phyloP scores from a whole-genome alignment of 2,888 invertebrate species.

The Zaprionus obscuricornis region DNA sequence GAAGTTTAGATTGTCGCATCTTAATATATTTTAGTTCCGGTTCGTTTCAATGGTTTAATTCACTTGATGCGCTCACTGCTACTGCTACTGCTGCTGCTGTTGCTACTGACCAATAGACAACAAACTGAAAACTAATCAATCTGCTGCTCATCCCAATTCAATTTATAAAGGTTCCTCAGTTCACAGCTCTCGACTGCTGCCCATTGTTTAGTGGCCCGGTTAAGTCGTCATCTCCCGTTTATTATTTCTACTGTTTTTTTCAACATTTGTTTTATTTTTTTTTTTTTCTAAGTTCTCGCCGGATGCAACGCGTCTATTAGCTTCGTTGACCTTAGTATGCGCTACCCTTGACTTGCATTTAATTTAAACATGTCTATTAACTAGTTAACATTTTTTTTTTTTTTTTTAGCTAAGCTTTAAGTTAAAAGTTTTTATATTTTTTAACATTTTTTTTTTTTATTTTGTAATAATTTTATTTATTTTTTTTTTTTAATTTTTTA shows the following conservation, averaged over 20 bases:
- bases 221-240: constrained; percentile 32
- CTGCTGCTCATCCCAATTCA: constrained; percentile 12
- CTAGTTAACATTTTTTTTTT: too few relatives aligned
- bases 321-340: too few relatives aligned
- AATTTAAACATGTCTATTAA: neutral
- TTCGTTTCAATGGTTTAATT: neutral
- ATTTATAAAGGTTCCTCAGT: constrained; percentile 53
- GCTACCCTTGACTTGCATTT: too few relatives aligned
- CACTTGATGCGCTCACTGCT: neutral
- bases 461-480: too few relatives aligned
- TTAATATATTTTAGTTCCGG: constrained; percentile 12
- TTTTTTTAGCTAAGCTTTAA: too few relatives aligned
- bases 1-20: constrained; percentile 34
- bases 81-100: constrained; percentile 20
- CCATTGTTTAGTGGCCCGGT: constrained; percentile 46
- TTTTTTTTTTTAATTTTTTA: too few relatives aligned
- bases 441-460: too few relatives aligned
- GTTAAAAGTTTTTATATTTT: too few relatives aligned
- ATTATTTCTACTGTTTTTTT: neutral
- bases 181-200: constrained; percentile 17
- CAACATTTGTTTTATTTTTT: neutral
- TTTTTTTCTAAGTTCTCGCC: constrained; percentile 5
- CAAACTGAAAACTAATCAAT: constrained; percentile 48
- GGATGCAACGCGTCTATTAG: constrained; percentile 35
- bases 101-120: constrained; percentile 41